These are phyloP conservation scores for Drosophila bunnanda DNA, from an alignment of 2,888 invertebrate genomes.

Conservation along the genomic window DNA sequence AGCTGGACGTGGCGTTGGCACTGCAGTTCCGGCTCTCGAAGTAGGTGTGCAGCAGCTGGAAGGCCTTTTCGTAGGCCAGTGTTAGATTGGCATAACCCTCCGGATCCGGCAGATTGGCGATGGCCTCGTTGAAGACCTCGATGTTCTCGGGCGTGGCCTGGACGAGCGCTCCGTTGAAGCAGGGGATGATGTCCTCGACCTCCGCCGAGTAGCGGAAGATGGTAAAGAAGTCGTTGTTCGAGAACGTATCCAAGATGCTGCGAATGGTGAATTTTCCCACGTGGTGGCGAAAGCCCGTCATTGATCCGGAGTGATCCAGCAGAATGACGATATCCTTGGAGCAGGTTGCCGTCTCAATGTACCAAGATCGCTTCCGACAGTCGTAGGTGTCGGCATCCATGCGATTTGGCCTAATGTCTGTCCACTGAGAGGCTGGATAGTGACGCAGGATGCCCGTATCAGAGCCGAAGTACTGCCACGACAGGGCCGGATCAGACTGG, in stretches of 20 bases:
- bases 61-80: slow-evolving; percentile 92
- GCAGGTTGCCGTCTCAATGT: slow-evolving; percentile 98
- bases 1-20: slow-evolving; percentile 86
- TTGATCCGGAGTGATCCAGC: slow-evolving; percentile 97
- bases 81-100: slow-evolving; percentile 94
- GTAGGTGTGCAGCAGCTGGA: slow-evolving; percentile 90
- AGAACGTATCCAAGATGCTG: slow-evolving; percentile 96
- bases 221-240: slow-evolving; percentile 99
- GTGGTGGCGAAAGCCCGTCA: slow-evolving; percentile 93
- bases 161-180: slow-evolving; percentile 93
- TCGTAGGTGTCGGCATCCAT: slow-evolving; percentile 92
- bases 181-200: slow-evolving; percentile 91
- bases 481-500: slow-evolving; percentile 93
- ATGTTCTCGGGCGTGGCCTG: slow-evolving; percentile 95
- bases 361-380: slow-evolving; percentile 96
- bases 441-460: slow-evolving; percentile 96
- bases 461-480: slow-evolving; percentile 99
- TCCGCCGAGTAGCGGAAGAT: slow-evolving; percentile 92
- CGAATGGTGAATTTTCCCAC: slow-evolving; percentile 94
- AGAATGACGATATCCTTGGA: slow-evolving; percentile 98
- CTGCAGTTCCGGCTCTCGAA: slow-evolving; percentile 86
- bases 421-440: slow-evolving; percentile 94
- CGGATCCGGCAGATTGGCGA: slow-evolving; percentile 87
- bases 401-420: slow-evolving; percentile 74
- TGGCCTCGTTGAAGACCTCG: slow-evolving; percentile 89